Evolutionary conservation across 1,140 invertebrate genomes (phyloP).

Genomic region (Uloborus diversus): DNA sequence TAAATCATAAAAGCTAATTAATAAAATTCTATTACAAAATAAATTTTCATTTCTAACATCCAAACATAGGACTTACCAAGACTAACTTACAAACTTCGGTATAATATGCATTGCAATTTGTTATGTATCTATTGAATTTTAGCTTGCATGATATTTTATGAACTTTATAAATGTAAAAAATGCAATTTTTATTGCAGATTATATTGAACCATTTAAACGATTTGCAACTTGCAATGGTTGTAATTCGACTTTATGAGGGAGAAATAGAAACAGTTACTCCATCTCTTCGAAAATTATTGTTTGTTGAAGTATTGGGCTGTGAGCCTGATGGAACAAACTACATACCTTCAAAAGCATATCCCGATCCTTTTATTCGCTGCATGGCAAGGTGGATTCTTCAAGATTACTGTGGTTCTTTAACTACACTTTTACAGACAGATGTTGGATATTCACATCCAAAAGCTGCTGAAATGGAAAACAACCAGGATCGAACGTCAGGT

Average conservation of each 20-base stretch:
- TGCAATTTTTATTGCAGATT: slow-evolving; percentile 29
- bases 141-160: too few relatives aligned
- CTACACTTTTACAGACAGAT: slow-evolving; percentile 85
- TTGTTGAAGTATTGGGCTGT: slow-evolving; percentile 74
- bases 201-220: slow-evolving; percentile 92
- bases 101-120: too few relatives aligned
- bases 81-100: too few relatives aligned
- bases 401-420: slow-evolving; percentile 87
- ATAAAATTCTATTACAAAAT: too few relatives aligned
- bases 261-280: slow-evolving; percentile 76
- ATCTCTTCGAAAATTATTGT: slow-evolving; percentile 79
- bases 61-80: too few relatives aligned
- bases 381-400: slow-evolving; percentile 98
- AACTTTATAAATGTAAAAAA: too few relatives aligned
- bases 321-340: slow-evolving; percentile 70
- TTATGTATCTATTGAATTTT: too few relatives aligned
- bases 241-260: slow-evolving; percentile 88
- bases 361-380: slow-evolving; percentile 96
- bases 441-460: slow-evolving; percentile 81
- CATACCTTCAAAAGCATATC: slow-evolving; percentile 78
- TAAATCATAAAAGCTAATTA: too few relatives aligned
- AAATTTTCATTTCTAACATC: too few relatives aligned
- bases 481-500: slow-evolving; percentile 37
- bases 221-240: slow-evolving; percentile 94
- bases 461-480: slow-evolving; percentile 73